These are phyloP conservation scores for Peromyscus maniculatus DNA, from an alignment of 2,113 vertebrate genomes.

Conservation along the genomic window DNA sequence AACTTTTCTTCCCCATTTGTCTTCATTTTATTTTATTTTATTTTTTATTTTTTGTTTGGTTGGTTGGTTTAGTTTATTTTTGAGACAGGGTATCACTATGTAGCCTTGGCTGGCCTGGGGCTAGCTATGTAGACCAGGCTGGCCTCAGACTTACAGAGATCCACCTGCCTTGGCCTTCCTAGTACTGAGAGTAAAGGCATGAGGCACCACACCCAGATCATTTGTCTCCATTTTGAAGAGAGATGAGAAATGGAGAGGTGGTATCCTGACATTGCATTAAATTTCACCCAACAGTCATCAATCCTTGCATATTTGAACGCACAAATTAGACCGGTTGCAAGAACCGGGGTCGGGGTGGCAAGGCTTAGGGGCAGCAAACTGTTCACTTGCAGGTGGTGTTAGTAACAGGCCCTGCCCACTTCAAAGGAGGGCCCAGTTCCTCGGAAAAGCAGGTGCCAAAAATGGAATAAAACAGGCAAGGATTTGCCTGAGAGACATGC, in stretches of 20 bases:
- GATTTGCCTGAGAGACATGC: constrained; percentile 51
- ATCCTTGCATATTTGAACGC: constrained; percentile 4
- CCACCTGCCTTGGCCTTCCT: background rate
- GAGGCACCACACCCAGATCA: background rate
- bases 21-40: background rate
- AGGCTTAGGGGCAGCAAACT: background rate
- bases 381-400: constrained; percentile 9
- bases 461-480: background rate
- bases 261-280: background rate
- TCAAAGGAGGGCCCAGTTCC: background rate
- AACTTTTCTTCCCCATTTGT: background rate
- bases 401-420: background rate
- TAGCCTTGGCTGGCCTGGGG: background rate
- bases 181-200: background rate
- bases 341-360: background rate
- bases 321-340: background rate
- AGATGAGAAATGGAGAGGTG: constrained; percentile 34
- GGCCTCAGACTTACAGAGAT: background rate
- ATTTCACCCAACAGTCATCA: constrained; percentile 24
- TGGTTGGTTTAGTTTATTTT: background rate
- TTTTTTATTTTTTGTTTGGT: background rate
- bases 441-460: constrained; percentile 8
- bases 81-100: background rate
- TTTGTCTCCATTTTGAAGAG: constrained; percentile 44
- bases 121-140: background rate